Conservation (phyloP, 1,140 invertebrate genomes). For the Orussus abietinus region DNA sequence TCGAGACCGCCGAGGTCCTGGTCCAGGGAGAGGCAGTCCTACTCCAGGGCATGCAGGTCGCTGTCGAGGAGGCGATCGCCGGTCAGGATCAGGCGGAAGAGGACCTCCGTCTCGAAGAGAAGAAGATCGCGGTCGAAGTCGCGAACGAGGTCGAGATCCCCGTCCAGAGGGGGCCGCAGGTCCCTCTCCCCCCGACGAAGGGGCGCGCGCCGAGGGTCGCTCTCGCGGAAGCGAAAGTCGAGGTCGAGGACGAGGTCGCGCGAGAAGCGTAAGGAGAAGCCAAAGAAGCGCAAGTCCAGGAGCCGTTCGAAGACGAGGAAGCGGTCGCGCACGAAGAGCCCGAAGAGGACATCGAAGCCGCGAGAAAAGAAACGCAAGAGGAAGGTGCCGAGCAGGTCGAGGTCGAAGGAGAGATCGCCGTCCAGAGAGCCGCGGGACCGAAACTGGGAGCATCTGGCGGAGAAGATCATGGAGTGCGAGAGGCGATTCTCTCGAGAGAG, state of each 20-base stretch:
- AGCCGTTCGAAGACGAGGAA: conserved; percentile 34
- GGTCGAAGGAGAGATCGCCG: conserved; percentile 35
- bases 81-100: conserved; percentile 22
- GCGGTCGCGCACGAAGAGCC: conserved; percentile 36
- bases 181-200: conserved; percentile 33
- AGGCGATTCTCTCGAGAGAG: conserved; percentile 21
- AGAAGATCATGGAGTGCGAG: conserved; percentile 35
- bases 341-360: conserved; percentile 28
- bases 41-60: conserved; percentile 22
- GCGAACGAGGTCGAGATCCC: conserved; percentile 19
- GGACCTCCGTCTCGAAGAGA: conserved; percentile 20
- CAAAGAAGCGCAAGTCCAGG: conserved; percentile 41
- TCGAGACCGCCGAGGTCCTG: conserved; percentile 29
- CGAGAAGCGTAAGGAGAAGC: conserved; percentile 43
- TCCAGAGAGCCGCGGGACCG: conserved; percentile 33
- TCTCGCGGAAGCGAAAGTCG: conserved; percentile 23
- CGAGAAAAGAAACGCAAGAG: conserved; percentile 44
- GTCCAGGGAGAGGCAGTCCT: conserved; percentile 12
- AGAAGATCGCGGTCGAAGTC: conserved; percentile 36
- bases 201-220: conserved; percentile 26
- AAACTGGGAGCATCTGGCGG: conserved; percentile 38
- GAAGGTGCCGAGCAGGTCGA: conserved; percentile 35
- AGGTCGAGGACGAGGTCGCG: conserved; percentile 38
- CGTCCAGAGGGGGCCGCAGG: conserved; percentile 17
- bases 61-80: conserved; percentile 35